Conservation (phyloP, 1,140 invertebrate genomes). For the Calephelis nemesis region DNA sequence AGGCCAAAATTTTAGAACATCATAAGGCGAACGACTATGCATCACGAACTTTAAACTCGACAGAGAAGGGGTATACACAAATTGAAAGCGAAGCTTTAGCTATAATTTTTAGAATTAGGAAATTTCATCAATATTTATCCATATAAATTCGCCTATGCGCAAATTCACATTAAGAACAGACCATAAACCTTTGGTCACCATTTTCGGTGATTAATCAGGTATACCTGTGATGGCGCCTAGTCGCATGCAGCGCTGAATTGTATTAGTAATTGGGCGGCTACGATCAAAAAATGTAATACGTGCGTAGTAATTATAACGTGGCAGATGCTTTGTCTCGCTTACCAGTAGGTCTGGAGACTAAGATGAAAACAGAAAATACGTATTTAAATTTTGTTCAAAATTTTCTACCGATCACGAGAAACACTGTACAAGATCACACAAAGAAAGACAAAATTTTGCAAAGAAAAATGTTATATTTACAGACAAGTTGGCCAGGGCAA, state of each 20-base stretch:
- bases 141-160: constrained; percentile 21
- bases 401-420: constrained; percentile 31
- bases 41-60: constrained; percentile 39
- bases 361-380: constrained; percentile 20
- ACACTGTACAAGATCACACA: neutral
- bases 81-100: constrained; percentile 43
- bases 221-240: constrained; percentile 28
- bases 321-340: constrained; percentile 21
- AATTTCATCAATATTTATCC: constrained; percentile 37
- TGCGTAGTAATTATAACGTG: neutral
- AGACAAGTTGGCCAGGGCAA: too few species aligned
- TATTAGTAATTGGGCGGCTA: constrained; percentile 22
- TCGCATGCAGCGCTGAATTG: constrained; percentile 23
- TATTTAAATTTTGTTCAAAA: constrained; percentile 36
- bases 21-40: constrained; percentile 21
- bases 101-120: constrained; percentile 41
- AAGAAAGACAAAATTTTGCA: constrained; percentile 20
- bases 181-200: constrained; percentile 56
- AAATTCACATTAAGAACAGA: constrained; percentile 27
- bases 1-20: constrained; percentile 4
- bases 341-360: neutral
- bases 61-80: constrained; percentile 26
- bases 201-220: constrained; percentile 45
- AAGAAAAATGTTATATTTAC: constrained; percentile 26
- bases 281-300: constrained; percentile 27